Percentiles rank a stretch among this genome's conserved stretches.
phyloP scores from a whole-genome alignment of 2,113 vertebrate genomes.

The Triplophysa siluroides region DNA sequence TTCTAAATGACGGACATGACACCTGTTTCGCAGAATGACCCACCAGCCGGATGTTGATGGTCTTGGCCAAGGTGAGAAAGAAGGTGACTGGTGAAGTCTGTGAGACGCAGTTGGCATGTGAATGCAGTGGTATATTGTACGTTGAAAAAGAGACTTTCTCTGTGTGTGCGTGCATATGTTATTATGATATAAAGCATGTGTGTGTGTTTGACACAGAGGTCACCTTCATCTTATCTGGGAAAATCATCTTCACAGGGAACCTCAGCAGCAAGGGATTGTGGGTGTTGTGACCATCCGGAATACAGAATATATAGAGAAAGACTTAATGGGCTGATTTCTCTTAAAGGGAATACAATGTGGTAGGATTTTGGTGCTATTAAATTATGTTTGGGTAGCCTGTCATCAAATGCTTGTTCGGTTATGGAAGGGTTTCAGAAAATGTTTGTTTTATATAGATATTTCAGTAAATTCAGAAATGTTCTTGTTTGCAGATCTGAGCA shows the following conservation, averaged over 20 bases:
- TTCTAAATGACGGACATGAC: too few relatives aligned
- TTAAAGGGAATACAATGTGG: too few relatives aligned
- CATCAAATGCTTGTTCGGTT: too few relatives aligned
- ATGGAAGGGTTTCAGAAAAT: too few relatives aligned
- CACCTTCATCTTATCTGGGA: constrained; percentile 72
- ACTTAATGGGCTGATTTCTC: constrained; percentile 18
- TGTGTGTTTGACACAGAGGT: constrained; percentile 62
- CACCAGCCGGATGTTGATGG: too few relatives aligned
- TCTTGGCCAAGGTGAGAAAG: not conserved
- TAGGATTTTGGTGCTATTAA: too few relatives aligned
- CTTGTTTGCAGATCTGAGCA: too few relatives aligned
- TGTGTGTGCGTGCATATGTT: constrained; percentile 6
- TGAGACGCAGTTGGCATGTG: constrained; percentile 13
- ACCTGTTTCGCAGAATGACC: too few relatives aligned
- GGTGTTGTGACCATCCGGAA: constrained; percentile 64
- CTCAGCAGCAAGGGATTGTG: constrained; percentile 71
- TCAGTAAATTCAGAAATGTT: too few relatives aligned
- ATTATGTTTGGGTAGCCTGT: not conserved
- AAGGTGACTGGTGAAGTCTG: not conserved
- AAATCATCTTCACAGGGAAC: constrained; percentile 72
- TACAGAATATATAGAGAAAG: constrained; percentile 75
- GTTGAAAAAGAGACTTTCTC: constrained; percentile 10
- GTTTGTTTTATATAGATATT: too few relatives aligned
- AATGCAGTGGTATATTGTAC: constrained; percentile 19
- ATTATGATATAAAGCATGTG: constrained; percentile 2